phyloP scores from a whole-genome alignment of 2,888 invertebrate species.

The Pyrocoelia pectoralis region DNA sequence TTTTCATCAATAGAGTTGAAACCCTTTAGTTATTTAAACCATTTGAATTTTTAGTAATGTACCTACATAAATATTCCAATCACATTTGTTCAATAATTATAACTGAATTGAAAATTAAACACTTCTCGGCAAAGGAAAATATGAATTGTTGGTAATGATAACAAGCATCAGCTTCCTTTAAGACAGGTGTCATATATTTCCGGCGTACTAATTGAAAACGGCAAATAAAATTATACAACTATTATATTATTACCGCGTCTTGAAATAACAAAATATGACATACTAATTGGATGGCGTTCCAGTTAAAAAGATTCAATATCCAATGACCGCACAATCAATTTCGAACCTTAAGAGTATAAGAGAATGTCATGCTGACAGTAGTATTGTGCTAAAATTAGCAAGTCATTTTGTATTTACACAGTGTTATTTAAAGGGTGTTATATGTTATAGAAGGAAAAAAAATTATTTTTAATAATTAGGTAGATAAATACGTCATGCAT shows the following conservation, averaged over 20 bases:
- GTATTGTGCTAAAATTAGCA: conserved; percentile 48
- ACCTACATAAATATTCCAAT: neutral
- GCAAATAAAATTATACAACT: conserved; percentile 54
- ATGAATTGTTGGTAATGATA: conserved; percentile 40
- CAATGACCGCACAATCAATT: conserved; percentile 43
- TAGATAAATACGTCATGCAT: conserved; percentile 9
- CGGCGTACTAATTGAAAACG: conserved; percentile 52
- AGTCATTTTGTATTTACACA: conserved; percentile 46
- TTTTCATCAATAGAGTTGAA: no score
- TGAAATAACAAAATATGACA: conserved; percentile 53
- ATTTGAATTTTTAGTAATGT: no score
- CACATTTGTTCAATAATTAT: neutral
- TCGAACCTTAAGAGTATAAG: conserved; percentile 44
- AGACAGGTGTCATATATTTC: conserved; percentile 56
- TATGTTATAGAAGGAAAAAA: neutral
- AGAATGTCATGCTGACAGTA: conserved; percentile 46
- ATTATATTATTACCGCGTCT: conserved; percentile 52
- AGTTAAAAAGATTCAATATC: conserved; percentile 50
- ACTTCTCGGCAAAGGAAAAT: conserved; percentile 2
- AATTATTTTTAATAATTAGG: conserved; percentile 13
- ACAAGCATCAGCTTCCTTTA: conserved; percentile 46
- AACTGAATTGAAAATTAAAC: conserved; percentile 10
- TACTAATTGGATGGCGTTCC: conserved; percentile 55
- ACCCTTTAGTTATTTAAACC: no score
- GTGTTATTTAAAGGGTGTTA: conserved; percentile 13